Conservation (phyloP, 2,888 invertebrate genomes). For the Cremastinae sp. region DNA sequence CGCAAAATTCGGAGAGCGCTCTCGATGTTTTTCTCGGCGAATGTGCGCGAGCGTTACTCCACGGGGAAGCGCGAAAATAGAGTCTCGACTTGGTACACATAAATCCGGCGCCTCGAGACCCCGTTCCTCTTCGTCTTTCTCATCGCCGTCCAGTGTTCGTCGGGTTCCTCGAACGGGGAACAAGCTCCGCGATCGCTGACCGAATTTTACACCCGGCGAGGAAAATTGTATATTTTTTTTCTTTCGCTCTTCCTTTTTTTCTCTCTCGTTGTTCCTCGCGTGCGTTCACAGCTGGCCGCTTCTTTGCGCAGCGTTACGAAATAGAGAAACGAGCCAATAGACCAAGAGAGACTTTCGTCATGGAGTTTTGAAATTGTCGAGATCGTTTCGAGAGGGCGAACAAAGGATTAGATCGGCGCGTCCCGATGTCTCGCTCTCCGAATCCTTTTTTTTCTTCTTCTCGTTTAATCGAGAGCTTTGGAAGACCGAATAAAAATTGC, state of each 20-base stretch:
- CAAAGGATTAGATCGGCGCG: slow-evolving; percentile 1
- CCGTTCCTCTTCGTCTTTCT: slow-evolving; percentile 35
- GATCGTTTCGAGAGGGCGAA: neutral
- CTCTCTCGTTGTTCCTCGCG: neutral
- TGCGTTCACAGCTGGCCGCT: too few relatives aligned
- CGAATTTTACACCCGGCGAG: neutral
- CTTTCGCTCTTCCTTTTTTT: neutral
- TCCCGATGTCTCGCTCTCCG: too few relatives aligned
- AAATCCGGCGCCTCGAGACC: slow-evolving; percentile 27
- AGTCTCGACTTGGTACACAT: slow-evolving; percentile 36
- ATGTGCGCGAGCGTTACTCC: slow-evolving; percentile 36
- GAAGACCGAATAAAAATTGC: too few relatives aligned
- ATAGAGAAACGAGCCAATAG: slow-evolving; percentile 14
- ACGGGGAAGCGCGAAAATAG: slow-evolving; percentile 62
- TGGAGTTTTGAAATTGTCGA: slow-evolving; percentile 3
- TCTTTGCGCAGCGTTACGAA: neutral
- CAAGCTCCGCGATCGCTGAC: slow-evolving; percentile 23
- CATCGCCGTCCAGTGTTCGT: slow-evolving; percentile 25
- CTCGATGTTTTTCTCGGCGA: slow-evolving; percentile 33
- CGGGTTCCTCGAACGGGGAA: slow-evolving; percentile 35
- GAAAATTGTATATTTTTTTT: neutral
- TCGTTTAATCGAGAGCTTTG: too few relatives aligned
- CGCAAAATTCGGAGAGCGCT: neutral
- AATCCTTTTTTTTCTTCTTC: too few relatives aligned
- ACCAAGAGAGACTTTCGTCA: neutral